Conservation (phyloP, 1,140 invertebrate species). For the Drosophila mauritiana region DNA sequence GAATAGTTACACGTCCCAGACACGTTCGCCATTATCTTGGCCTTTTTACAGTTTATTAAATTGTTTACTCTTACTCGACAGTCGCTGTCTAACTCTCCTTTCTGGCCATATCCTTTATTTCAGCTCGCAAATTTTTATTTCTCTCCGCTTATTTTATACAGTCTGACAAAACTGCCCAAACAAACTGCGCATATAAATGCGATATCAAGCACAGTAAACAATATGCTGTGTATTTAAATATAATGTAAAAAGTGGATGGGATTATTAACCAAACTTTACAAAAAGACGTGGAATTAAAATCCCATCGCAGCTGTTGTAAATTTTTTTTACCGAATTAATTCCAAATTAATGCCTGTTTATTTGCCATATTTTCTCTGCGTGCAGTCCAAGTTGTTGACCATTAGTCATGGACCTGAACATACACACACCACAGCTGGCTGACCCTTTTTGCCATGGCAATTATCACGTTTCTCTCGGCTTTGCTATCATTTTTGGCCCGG, state of each 20-base stretch:
- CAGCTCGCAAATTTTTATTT: constrained; percentile 52
- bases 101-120: constrained; percentile 16
- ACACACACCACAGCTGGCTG: constrained; percentile 53
- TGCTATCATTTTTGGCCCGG: constrained; percentile 38
- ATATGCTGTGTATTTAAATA: not conserved
- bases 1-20: constrained; percentile 62
- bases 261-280: too few species aligned
- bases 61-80: constrained; percentile 50
- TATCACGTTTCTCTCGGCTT: constrained; percentile 66
- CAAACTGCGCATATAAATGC: constrained; percentile 75
- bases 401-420: constrained; percentile 64
- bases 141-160: constrained; percentile 62
- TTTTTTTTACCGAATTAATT: not conserved
- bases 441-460: constrained; percentile 76
- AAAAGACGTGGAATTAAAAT: not conserved
- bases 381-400: constrained; percentile 55
- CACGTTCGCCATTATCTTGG: constrained; percentile 77
- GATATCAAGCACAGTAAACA: constrained; percentile 12
- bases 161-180: constrained; percentile 56
- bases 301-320: not conserved
- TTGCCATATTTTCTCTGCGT: constrained; percentile 1
- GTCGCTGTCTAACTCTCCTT: constrained; percentile 18
- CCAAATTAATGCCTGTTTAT: not conserved
- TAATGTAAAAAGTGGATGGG: not conserved
- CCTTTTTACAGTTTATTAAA: constrained; percentile 83